Conservation (phyloP, 2,797 vertebrate species). For the Pteropus rufus region DNA sequence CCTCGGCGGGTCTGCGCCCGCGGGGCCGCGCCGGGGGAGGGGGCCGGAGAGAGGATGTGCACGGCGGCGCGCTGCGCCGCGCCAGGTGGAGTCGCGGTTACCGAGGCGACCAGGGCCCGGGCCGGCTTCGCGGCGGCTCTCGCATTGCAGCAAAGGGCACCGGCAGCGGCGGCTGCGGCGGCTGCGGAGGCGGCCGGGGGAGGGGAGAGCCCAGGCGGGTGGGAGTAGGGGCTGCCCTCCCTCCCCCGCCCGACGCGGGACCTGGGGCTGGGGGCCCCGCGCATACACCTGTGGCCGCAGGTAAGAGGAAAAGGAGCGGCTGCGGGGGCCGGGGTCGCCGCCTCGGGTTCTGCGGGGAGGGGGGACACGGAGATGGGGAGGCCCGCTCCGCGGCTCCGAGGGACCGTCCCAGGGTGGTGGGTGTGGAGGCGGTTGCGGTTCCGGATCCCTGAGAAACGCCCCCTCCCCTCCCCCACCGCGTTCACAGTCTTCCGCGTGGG, state of each 20-base stretch:
- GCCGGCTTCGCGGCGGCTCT: slow-evolving; percentile 64
- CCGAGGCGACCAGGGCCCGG: slow-evolving; percentile 85
- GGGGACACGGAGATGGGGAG: neutral
- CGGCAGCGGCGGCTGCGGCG: neutral
- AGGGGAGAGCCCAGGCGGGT: slow-evolving; percentile 52
- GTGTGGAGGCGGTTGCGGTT: slow-evolving; percentile 12
- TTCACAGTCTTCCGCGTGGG: neutral
- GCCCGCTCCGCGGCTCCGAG: neutral
- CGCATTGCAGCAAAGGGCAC: slow-evolving; percentile 74
- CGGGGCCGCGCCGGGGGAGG: slow-evolving; percentile 69
- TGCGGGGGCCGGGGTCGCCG: neutral
- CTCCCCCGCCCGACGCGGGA: neutral
- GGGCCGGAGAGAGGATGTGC: slow-evolving; percentile 62
- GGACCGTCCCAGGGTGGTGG: neutral
- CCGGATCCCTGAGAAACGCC: slow-evolving; percentile 49
- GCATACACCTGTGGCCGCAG: slow-evolving; percentile 69
- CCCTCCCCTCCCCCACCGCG: slow-evolving; percentile 47
- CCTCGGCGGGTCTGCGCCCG: slow-evolving; percentile 57
- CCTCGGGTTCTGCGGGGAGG: neutral
- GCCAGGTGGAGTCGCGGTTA: slow-evolving; percentile 94
- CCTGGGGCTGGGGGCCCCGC: neutral
- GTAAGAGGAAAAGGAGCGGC: slow-evolving; percentile 59
- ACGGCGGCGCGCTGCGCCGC: slow-evolving; percentile 75
- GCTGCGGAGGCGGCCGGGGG: slow-evolving; percentile 47
- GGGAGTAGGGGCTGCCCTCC: slow-evolving; percentile 38